A percentile compares a stretch with the other conserved stretches of the same genome.
These are phyloP conservation scores for Centrocercus urophasianus DNA, from an alignment of 2,113 vertebrate genomes.

Conservation along the genomic window DNA sequence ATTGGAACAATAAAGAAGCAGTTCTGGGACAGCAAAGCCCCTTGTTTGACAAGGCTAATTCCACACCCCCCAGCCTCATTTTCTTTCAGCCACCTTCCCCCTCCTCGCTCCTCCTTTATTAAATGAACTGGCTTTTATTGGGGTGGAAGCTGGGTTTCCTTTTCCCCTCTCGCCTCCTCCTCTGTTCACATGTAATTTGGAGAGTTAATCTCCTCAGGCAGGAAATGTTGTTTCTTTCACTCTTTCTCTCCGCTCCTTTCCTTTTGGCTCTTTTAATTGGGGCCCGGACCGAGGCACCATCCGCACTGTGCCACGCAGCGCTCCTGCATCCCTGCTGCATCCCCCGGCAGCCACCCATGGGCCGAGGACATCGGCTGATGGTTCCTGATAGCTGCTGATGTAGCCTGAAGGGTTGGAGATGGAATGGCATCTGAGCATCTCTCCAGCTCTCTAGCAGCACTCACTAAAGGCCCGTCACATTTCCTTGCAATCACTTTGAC, in stretches of 20 bases:
- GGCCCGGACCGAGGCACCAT: conserved; percentile 52
- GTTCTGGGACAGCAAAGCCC: conserved; percentile 84
- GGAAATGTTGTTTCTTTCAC: conserved; percentile 74
- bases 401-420: not conserved
- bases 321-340: not conserved
- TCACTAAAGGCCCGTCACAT: not conserved
- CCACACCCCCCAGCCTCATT: conserved; percentile 77
- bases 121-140: conserved; percentile 85
- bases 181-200: conserved; percentile 72
- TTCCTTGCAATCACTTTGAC: not conserved
- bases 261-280: conserved; percentile 73
- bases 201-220: conserved; percentile 77
- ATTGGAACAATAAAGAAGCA: conserved; percentile 88
- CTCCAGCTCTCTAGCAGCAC: fast-evolving
- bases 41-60: conserved; percentile 92
- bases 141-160: conserved; percentile 82
- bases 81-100: conserved; percentile 69
- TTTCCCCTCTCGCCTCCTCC: conserved; percentile 72
- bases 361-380: not conserved
- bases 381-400: not conserved
- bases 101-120: conserved; percentile 80
- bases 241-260: conserved; percentile 49
- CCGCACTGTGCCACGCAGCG: not conserved
- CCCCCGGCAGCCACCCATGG: not conserved
- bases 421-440: not conserved